Conservation (phyloP, 2,797 vertebrate genomes). For the Serranus cabrilla region DNA sequence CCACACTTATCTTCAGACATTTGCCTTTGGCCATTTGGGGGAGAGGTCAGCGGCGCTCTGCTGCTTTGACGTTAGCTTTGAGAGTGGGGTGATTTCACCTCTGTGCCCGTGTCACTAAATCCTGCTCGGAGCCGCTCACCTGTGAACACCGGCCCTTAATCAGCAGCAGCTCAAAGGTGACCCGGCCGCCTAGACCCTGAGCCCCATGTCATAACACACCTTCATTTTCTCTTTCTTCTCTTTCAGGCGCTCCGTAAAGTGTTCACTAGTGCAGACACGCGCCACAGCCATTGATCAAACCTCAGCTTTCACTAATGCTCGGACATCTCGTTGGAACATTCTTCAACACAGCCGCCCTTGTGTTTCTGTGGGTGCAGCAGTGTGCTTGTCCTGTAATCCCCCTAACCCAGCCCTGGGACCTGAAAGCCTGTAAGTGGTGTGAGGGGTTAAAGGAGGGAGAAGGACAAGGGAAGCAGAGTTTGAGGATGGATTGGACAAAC, state of each 20-base stretch:
- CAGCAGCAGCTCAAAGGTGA: constrained; percentile 79
- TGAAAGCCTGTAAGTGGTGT: constrained; percentile 79
- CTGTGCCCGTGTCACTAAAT: constrained; percentile 70
- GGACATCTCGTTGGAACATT: constrained; percentile 74
- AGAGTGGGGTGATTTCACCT: constrained; percentile 61
- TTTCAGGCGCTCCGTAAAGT: constrained; percentile 54
- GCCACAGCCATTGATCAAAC: constrained; percentile 80
- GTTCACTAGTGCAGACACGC: constrained; percentile 81
- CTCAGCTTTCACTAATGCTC: constrained; percentile 72
- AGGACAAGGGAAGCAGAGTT: constrained; percentile 69
- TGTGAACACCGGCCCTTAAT: constrained; percentile 78
- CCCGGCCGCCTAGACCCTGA: constrained; percentile 64
- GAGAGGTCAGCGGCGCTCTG: constrained; percentile 56
- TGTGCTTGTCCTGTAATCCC: constrained; percentile 74
- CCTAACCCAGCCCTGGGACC: constrained; percentile 67
- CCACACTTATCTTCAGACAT: constrained; percentile 58
- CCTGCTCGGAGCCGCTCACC: constrained; percentile 82
- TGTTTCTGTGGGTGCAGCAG: constrained; percentile 63
- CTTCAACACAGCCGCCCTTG: constrained; percentile 66
- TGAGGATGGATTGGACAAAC: constrained; percentile 82
- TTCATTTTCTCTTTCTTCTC: constrained; percentile 73
- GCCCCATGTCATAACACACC: constrained; percentile 80
- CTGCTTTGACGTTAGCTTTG: constrained; percentile 39
- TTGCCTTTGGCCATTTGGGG: constrained; percentile 67
- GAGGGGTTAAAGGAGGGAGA: constrained; percentile 70